These are phyloP conservation scores for Illadopsis cleaveri DNA, from an alignment of 2,113 vertebrate genomes.

Conservation along the genomic window DNA sequence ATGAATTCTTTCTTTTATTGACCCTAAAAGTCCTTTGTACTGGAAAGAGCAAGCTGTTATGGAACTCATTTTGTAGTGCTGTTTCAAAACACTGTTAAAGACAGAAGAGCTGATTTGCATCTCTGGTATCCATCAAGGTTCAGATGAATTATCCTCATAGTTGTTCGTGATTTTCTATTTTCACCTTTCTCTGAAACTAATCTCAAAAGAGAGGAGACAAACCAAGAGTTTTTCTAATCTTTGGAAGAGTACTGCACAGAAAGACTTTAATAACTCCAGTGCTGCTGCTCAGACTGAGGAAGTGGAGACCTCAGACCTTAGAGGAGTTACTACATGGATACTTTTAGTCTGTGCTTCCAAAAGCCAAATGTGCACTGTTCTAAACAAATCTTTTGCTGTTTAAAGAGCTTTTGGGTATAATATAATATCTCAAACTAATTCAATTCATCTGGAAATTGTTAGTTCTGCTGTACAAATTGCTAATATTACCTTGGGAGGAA, in stretches of 20 bases:
- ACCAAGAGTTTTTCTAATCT: neutral
- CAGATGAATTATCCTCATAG: neutral
- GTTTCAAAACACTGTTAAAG: neutral
- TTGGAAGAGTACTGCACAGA: neutral
- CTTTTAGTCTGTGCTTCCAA: neutral
- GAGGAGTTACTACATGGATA: neutral
- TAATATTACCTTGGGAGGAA: neutral
- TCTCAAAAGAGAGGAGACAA: neutral
- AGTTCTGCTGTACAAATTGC: neutral
- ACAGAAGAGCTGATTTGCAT: neutral
- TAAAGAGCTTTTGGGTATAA: neutral
- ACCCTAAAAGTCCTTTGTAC: neutral
- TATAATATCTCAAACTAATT: neutral
- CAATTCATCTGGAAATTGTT: neutral
- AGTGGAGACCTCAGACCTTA: neutral
- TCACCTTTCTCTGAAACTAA: neutral
- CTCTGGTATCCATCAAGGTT: neutral
- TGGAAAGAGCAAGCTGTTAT: neutral
- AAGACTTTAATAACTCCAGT: neutral
- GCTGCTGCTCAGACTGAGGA: neutral
- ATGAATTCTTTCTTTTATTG: neutral
- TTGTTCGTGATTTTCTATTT: neutral
- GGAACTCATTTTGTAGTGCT: neutral
- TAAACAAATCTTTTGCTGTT: neutral
- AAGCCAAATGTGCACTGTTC: neutral